These are phyloP conservation scores for Conops quadrifasciatus DNA, from an alignment of 2,888 invertebrate genomes.

Conservation along the genomic window DNA sequence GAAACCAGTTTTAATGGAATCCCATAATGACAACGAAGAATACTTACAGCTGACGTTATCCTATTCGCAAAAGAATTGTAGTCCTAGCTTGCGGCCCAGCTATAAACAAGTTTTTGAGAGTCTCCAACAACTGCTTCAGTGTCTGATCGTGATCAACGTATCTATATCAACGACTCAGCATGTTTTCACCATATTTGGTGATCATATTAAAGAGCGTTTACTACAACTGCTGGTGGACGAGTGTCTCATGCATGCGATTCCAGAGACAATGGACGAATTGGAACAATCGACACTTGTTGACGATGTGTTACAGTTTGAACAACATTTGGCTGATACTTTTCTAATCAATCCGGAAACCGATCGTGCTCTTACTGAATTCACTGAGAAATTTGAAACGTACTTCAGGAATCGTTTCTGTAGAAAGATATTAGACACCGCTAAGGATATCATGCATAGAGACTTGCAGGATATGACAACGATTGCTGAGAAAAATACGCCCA, in stretches of 20 bases:
- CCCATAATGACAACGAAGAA: conserved; percentile 49
- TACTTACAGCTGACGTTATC: conserved; percentile 57
- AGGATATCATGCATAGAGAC: conserved; percentile 80
- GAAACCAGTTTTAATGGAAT: conserved; percentile 61
- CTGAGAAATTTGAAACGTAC: conserved; percentile 76
- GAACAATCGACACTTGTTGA: conserved; percentile 73
- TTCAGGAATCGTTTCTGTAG: conserved; percentile 81
- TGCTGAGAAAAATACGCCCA: conserved; percentile 64
- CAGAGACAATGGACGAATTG: conserved; percentile 77
- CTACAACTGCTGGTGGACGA: conserved; percentile 74
- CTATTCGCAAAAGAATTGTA: conserved; percentile 55
- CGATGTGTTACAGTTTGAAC: conserved; percentile 74
- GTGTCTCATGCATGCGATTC: conserved; percentile 80
- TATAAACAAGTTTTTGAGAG: conserved; percentile 60
- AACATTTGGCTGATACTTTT: conserved; percentile 70
- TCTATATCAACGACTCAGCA: conserved; percentile 53
- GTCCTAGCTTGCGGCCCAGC: conserved; percentile 56
- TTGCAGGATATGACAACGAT: conserved; percentile 76
- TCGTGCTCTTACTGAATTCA: conserved; percentile 73
- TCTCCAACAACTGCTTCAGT: conserved; percentile 54
- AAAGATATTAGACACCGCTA: conserved; percentile 74
- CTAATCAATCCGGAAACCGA: conserved; percentile 68
- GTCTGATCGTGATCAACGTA: conserved; percentile 58
- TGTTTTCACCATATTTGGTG: conserved; percentile 67
- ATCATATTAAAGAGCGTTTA: conserved; percentile 69